Evolutionary conservation across 2,113 vertebrate species (phyloP).

Genomic region (Poeciliopsis prolifica): DNA sequence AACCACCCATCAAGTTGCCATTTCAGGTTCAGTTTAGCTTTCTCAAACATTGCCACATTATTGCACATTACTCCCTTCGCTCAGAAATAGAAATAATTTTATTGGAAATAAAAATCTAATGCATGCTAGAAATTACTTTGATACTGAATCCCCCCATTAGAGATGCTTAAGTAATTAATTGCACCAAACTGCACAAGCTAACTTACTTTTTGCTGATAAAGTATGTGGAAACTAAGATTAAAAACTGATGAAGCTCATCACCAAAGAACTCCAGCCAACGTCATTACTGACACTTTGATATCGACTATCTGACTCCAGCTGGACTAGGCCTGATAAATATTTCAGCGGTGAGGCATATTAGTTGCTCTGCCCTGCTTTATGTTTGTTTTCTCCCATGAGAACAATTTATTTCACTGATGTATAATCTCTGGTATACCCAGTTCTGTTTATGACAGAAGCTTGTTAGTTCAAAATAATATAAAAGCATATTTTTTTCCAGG

Average conservation of each 20-base stretch:
- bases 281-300: conserved; percentile 26
- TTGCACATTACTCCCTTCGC: too few relatives aligned
- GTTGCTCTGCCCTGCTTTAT: conserved; percentile 33
- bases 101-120: not conserved
- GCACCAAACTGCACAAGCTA: not conserved
- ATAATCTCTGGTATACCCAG: not conserved
- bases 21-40: too few relatives aligned
- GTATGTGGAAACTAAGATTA: not conserved
- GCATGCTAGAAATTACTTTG: not conserved
- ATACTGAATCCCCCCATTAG: conserved; percentile 8
- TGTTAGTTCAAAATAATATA: not conserved
- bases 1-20: too few relatives aligned
- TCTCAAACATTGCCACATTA: too few relatives aligned
- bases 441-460: not conserved
- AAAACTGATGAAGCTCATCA: not conserved
- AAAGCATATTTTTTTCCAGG: not conserved
- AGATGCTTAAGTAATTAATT: not conserved
- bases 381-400: conserved; percentile 13
- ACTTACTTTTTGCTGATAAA: not conserved
- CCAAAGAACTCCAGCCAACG: not conserved
- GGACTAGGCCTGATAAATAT: conserved; percentile 57
- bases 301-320: conserved; percentile 18
- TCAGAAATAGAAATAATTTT: not conserved
- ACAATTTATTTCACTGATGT: conserved; percentile 9
- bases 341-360: conserved; percentile 41